Conservation (phyloP, 2,113 vertebrate species). For the Isurus oxyrinchus region DNA sequence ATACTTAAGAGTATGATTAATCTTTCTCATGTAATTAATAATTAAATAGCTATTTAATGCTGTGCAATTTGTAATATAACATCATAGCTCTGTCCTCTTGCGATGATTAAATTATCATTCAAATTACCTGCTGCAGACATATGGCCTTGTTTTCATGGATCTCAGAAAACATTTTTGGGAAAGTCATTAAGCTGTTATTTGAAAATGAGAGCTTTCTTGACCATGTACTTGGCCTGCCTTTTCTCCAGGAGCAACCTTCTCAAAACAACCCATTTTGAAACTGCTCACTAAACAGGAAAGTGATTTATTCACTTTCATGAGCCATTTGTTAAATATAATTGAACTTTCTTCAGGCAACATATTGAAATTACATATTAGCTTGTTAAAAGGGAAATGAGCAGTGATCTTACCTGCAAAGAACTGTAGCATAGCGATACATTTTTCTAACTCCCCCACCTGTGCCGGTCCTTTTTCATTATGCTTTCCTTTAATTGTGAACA, state of each 20-base stretch:
- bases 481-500: neutral
- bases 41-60: neutral
- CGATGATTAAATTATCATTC: neutral
- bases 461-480: neutral
- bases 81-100: neutral
- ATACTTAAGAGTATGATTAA: neutral
- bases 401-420: too few relatives aligned
- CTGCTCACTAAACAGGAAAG: neutral
- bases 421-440: neutral
- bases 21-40: neutral
- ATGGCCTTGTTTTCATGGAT: neutral
- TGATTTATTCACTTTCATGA: conserved; percentile 16
- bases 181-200: neutral
- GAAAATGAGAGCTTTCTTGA: neutral
- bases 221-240: neutral
- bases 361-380: neutral
- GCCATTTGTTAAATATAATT: conserved; percentile 26
- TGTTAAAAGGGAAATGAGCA: neutral
- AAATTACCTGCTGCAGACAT: neutral
- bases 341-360: neutral
- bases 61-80: neutral
- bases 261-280: neutral
- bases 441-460: neutral
- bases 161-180: neutral
- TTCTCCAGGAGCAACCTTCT: neutral